Evolutionary conservation across 2,113 vertebrate genomes (phyloP), one percentile per base, ranked within the genome.

Genomic region (Pycnonotus jocosus): DNA sequence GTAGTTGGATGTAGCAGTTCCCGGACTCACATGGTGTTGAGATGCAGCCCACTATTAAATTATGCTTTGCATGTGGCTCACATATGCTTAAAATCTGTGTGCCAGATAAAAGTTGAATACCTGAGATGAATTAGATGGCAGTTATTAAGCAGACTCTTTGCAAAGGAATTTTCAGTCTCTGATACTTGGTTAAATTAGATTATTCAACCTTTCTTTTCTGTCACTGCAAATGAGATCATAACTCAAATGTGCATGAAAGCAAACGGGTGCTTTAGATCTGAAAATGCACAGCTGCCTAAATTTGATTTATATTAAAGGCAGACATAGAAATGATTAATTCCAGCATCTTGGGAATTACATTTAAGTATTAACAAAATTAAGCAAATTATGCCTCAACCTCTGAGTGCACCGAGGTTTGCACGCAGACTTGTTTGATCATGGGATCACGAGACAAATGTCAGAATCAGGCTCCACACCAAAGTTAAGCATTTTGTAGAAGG

Each of bases 291-390:
- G 86, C 77, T 94, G 93, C 66, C 94, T 95, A 77, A 74, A 96
- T 84, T 92, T 96, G 61, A 66, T 48, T 96, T 91, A 62, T 92
- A 86, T 96, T 97, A 95, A 95, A 92, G 87, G 33, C 82, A 90
- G 88, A 56, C 74, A 48, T 56, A 74, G 88, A 83, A 93, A 83
- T 90, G 2, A 89, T 96, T 95, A 44, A 90, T 91, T 57, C 92
- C 90, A 94, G 82, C 48, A 60, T 61, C 69, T 84, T 86, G 86
- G 88, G 86, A 96, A 86, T 95, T 69, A 45, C 65, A 51, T 92
- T 83, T 54, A 79, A 92, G 91, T 93, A 94, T 93, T 95, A 96
- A 82, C 56, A 93, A 96, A 95, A 88, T 92, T 71, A 92, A 68
- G 65, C 70, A 93, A 94, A 88, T 95, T 81, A 64, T 50, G 44